Percentiles rank a stretch among this genome's conserved stretches.
Evolutionary conservation across 2,113 vertebrate genomes (phyloP).

Genomic region (Mobula hypostoma): DNA sequence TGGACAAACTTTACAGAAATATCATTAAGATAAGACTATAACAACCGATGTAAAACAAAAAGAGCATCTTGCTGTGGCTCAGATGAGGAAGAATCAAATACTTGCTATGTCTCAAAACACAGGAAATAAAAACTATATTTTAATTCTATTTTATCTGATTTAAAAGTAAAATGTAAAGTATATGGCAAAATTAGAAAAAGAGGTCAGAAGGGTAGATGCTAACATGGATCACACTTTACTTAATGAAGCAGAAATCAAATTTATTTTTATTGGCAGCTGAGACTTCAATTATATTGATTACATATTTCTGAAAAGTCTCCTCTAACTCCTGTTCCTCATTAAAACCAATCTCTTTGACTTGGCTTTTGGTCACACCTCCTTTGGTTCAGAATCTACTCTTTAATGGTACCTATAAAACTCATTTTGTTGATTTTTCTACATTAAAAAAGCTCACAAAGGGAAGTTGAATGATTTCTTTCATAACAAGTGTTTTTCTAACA

Average conservation of each 20-base stretch:
- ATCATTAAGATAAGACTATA: not conserved
- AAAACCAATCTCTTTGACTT: not conserved
- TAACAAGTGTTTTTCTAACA: not conserved
- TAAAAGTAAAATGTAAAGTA: not conserved
- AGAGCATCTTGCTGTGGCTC: not conserved
- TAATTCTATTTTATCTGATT: constrained; percentile 14
- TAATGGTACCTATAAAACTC: not conserved
- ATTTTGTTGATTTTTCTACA: not conserved
- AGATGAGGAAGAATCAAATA: not conserved
- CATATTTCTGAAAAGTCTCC: not conserved
- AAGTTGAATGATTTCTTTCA: not conserved
- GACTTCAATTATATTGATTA: not conserved
- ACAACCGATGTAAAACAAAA: not conserved
- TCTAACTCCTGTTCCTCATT: not conserved
- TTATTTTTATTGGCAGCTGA: not conserved
- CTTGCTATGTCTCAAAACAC: not conserved
- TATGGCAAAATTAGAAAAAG: not conserved
- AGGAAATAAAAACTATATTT: not conserved
- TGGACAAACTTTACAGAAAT: not conserved
- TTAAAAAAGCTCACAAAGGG: not conserved
- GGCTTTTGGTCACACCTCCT: not conserved
- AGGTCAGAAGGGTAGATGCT: not conserved
- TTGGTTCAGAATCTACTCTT: not conserved
- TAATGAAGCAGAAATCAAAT: not conserved
- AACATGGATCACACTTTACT: not conserved